phyloP scores from a whole-genome alignment of 2,113 vertebrate species.

The Cinclus cinclus region DNA sequence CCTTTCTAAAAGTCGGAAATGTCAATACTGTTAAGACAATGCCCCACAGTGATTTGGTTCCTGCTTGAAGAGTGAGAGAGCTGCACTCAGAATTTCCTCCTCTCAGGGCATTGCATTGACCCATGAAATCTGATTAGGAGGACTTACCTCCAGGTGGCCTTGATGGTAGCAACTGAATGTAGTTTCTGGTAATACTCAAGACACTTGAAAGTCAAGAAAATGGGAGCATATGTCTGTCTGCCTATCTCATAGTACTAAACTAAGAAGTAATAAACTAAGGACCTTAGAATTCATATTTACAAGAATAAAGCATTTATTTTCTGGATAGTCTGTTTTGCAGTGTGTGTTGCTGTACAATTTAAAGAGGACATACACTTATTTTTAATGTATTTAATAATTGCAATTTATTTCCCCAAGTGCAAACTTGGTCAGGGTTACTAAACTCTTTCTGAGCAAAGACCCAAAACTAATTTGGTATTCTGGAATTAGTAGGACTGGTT shows the following conservation, averaged over 20 bases:
- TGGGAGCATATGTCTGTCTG: not conserved
- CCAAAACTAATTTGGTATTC: not conserved
- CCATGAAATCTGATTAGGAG: slow-evolving; percentile 58
- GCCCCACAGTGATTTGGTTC: slow-evolving; percentile 4
- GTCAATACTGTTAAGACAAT: slow-evolving; percentile 9
- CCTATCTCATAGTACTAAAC: not conserved
- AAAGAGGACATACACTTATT: not conserved
- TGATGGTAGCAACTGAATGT: not conserved
- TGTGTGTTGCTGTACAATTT: not conserved
- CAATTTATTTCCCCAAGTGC: not conserved
- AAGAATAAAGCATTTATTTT: not conserved
- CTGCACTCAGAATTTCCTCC: not conserved
- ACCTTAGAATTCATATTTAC: not conserved
- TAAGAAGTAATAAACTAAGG: not conserved
- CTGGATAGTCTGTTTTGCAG: not conserved
- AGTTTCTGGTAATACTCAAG: not conserved
- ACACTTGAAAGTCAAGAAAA: not conserved
- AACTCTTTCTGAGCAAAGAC: not conserved
- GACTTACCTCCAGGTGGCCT: slow-evolving; percentile 32
- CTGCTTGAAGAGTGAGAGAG: not conserved
- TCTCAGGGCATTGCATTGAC: slow-evolving; percentile 1
- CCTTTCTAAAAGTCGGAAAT: slow-evolving; percentile 5
- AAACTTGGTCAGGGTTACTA: not conserved
- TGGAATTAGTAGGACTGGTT: not conserved
- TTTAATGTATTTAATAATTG: not conserved